These are phyloP conservation scores for Neocloeon triangulifer DNA, from an alignment of 1,140 invertebrate genomes.

Conservation along the genomic window DNA sequence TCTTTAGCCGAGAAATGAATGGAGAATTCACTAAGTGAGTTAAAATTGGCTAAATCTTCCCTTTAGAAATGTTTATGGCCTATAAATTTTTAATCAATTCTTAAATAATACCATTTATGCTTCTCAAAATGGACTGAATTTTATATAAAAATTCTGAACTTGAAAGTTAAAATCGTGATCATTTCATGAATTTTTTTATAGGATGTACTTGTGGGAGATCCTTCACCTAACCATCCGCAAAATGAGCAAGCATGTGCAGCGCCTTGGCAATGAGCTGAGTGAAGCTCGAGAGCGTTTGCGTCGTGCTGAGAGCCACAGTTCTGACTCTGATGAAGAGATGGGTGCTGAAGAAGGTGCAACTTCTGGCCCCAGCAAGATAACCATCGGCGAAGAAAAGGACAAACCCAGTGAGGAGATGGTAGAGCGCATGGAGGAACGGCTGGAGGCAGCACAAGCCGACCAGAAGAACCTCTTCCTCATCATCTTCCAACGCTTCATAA, in stretches of 20 bases:
- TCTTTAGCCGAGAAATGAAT: slow-evolving; percentile 93
- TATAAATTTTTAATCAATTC: no score
- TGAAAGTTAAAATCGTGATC: slow-evolving; percentile 18
- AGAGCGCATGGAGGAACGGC: slow-evolving; percentile 84
- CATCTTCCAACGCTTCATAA: slow-evolving; percentile 91
- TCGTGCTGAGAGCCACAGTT: slow-evolving; percentile 47
- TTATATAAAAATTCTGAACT: no score
- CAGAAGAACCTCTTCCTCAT: slow-evolving; percentile 94
- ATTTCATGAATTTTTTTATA: slow-evolving; percentile 13
- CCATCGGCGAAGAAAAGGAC: slow-evolving; percentile 27
- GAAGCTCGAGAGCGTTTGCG: slow-evolving; percentile 69
- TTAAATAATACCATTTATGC: no score
- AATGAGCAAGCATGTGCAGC: slow-evolving; percentile 86
- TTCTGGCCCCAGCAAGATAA: slow-evolving; percentile 8
- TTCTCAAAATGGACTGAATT: no score
- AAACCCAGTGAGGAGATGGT: slow-evolving; percentile 70
- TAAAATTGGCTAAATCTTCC: no score
- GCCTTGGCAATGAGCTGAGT: slow-evolving; percentile 56
- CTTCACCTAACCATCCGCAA: slow-evolving; percentile 88
- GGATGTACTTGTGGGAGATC: slow-evolving; percentile 92
- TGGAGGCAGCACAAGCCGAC: slow-evolving; percentile 84
- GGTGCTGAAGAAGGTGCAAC: slow-evolving; percentile 20
- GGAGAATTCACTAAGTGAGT: slow-evolving; percentile 71
- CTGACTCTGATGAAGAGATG: slow-evolving; percentile 55
- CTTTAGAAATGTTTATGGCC: no score